Conservation (phyloP, 2,113 vertebrate genomes). For the Cettia cetti region DNA sequence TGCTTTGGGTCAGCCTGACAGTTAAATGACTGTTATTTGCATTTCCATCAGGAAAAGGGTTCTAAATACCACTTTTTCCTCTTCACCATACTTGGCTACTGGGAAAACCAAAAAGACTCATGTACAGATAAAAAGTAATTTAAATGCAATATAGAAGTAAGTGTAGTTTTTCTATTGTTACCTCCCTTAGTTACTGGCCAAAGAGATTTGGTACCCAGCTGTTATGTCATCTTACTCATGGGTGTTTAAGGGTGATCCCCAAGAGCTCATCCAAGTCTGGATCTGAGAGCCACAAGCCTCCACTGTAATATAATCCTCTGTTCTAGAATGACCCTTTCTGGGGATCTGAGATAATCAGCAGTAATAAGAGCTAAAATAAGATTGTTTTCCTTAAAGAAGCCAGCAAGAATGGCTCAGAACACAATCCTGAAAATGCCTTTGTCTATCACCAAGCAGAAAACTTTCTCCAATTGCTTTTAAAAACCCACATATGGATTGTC, state of each 20-base stretch:
- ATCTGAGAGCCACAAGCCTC: neutral
- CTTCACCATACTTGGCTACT: neutral
- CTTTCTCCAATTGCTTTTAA: neutral
- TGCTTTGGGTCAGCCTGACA: neutral
- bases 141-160: neutral
- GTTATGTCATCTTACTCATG: neutral
- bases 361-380: neutral
- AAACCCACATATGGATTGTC: neutral
- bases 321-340: neutral
- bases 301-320: neutral
- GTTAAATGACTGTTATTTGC: neutral
- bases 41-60: neutral
- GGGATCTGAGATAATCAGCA: neutral
- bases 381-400: neutral
- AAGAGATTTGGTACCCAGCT: neutral
- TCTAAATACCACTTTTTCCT: neutral
- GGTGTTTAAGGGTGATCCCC: neutral
- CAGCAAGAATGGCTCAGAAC: neutral
- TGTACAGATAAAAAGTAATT: neutral
- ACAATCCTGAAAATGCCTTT: conserved; percentile 9
- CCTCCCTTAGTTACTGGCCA: neutral
- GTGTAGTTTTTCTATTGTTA: neutral
- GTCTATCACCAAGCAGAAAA: conserved; percentile 5
- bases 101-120: neutral
- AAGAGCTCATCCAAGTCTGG: neutral